Evolutionary conservation across 1,140 invertebrate genomes (phyloP), one percentile per base, ranked within the genome.

Genomic region (Dendrolimus punctatus): DNA sequence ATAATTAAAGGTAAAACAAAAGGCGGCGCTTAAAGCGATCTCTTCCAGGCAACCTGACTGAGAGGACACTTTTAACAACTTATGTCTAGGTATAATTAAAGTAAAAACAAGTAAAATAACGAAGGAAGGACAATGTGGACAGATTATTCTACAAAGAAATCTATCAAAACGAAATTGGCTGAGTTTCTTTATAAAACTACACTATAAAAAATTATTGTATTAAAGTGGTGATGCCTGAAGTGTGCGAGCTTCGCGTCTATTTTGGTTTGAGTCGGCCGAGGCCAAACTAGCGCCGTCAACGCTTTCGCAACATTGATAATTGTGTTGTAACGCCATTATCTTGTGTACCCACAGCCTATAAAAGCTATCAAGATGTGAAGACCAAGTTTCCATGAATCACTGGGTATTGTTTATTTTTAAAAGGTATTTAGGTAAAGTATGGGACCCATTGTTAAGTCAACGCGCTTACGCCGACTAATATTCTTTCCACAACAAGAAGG

Each of bases 261-360:
- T 23, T 23, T 23, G 23, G 23, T 23, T 23, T 23, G 23, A 23
- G 23, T 23, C 23, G 44, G 41, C 10, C 49, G 49, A 56, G 48
- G 48, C 51, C 44, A 44, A 43, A 39, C 9, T 9, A 52, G 55
- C 49, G 49, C 53, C 39, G 53, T 57, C 51, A 40, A 41, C 49
- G 40, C 44, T 37, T 62, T 70, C 67, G 57, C 68, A 71, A 55
- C 58, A 55, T 62, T 68, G 56, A 68, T 62, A 58, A 62, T 62
- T 53, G 58, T 66, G 60, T 66, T 54, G 64, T 58, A 63, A 69
- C 55, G 41, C 46, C 48, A 62, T 64, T 66, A 64, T 63, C 53
- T 56, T 64, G 52, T 57, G 60, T 67, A 67, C 64, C 57, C 65
- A 67, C 58, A 64, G 49, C 40, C 49, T 49, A 23, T 23, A 45